phyloP scores from a whole-genome alignment of 2,888 invertebrate genomes.

The Steinernema hermaphroditum region DNA sequence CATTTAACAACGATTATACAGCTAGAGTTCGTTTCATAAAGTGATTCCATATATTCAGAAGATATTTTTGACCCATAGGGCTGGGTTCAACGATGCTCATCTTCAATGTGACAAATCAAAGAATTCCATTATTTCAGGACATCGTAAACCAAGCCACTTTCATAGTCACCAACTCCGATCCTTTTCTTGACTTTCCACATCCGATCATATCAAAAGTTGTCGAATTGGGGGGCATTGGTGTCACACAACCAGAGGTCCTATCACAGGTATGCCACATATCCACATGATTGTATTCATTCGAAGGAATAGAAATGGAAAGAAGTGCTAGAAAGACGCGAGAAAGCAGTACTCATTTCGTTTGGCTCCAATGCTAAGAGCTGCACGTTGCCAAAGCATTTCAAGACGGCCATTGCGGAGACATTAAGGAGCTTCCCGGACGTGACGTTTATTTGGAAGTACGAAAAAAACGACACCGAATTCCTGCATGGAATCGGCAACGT shows the following conservation, averaged over 20 bases:
- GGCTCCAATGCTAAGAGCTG: conserved; percentile 21
- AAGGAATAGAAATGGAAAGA: conserved; percentile 27
- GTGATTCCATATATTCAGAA: too few relatives aligned
- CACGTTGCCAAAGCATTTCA: conserved; percentile 24
- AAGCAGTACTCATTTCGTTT: conserved; percentile 30
- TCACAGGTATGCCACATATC: neutral
- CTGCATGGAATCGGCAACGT: conserved; percentile 33
- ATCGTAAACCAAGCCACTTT: conserved; percentile 41
- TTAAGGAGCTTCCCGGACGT: conserved; percentile 34
- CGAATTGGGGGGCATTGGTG: conserved; percentile 35
- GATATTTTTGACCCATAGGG: too few relatives aligned
- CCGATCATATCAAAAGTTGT: conserved; percentile 48
- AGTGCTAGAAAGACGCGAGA: neutral
- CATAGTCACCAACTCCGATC: conserved; percentile 47
- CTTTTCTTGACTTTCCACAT: conserved; percentile 46
- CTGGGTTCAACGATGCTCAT: too few relatives aligned
- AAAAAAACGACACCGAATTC: conserved; percentile 23
- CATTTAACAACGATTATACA: neutral
- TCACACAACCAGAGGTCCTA: conserved; percentile 34
- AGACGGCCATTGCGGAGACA: conserved; percentile 23
- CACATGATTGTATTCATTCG: too few relatives aligned
- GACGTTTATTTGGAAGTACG: conserved; percentile 36
- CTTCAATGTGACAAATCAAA: neutral
- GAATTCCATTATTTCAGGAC: conserved; percentile 29
- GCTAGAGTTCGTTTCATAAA: too few relatives aligned